These are phyloP conservation scores for Orientallactaga sibirica DNA, from an alignment of 2,797 vertebrate species.

Conservation along the genomic window DNA sequence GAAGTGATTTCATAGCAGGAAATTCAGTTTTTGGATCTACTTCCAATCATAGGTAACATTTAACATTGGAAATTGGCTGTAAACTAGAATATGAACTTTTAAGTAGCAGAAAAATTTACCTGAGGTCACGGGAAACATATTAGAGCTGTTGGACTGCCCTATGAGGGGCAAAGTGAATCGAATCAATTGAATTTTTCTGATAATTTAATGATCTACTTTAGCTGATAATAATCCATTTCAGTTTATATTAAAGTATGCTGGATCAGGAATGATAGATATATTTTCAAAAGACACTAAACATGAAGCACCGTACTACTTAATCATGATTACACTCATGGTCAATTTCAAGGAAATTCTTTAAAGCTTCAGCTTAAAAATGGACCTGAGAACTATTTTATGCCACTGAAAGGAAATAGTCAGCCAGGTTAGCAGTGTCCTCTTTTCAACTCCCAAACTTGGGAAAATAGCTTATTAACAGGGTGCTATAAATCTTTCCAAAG, in stretches of 20 bases:
- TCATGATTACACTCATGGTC: background rate
- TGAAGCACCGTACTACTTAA: background rate
- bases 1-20: background rate
- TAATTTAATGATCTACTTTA: constrained; percentile 47
- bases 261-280: background rate
- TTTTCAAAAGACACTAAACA: constrained; percentile 3
- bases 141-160: background rate
- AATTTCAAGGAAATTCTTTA: background rate
- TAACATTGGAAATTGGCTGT: background rate
- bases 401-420: background rate
- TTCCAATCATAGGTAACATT: background rate
- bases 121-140: background rate
- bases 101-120: background rate
- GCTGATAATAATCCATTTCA: background rate
- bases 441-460: background rate
- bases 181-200: background rate
- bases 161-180: background rate
- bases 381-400: background rate
- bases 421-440: background rate
- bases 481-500: constrained; percentile 19
- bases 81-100: background rate
- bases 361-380: constrained; percentile 18
- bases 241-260: background rate
- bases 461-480: background rate
- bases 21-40: background rate